A percentile compares a stretch with the other conserved stretches of the same genome.
These are phyloP conservation scores for Hermodice carunculata DNA, from an alignment of 2,888 invertebrate genomes.

Conservation along the genomic window DNA sequence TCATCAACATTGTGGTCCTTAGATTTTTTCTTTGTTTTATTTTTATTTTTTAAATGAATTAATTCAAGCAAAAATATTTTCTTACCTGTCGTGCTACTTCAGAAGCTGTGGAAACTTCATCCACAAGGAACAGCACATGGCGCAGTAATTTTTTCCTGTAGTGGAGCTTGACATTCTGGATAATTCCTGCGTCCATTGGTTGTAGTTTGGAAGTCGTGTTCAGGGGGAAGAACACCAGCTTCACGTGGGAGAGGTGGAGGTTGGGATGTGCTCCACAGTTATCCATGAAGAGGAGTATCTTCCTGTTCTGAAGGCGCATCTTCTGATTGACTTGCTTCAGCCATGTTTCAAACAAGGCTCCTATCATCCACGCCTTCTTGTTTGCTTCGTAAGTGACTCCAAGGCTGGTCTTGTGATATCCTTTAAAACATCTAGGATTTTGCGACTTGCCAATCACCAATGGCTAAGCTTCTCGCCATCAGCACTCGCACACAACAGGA, in stretches of 20 bases:
- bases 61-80: no score
- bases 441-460: constrained; percentile 4
- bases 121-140: background rate
- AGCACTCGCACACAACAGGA: background rate
- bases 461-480: background rate
- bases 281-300: background rate
- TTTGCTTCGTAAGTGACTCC: background rate
- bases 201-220: background rate
- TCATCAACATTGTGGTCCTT: no score
- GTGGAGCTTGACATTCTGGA: background rate
- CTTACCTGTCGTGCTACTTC: no score
- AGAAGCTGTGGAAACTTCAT: background rate
- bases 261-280: constrained; percentile 1
- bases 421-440: background rate
- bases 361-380: constrained; percentile 9
- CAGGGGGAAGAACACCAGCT: constrained; percentile 3
- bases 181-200: constrained; percentile 7
- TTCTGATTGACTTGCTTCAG: background rate
- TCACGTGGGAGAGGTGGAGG: background rate
- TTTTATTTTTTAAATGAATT: no score
- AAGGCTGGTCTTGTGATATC: background rate
- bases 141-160: background rate
- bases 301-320: background rate
- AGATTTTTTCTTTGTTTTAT: no score
- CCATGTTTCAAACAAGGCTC: background rate